Conservation (phyloP, 2,888 invertebrate species). For the Cephus spinipes region DNA sequence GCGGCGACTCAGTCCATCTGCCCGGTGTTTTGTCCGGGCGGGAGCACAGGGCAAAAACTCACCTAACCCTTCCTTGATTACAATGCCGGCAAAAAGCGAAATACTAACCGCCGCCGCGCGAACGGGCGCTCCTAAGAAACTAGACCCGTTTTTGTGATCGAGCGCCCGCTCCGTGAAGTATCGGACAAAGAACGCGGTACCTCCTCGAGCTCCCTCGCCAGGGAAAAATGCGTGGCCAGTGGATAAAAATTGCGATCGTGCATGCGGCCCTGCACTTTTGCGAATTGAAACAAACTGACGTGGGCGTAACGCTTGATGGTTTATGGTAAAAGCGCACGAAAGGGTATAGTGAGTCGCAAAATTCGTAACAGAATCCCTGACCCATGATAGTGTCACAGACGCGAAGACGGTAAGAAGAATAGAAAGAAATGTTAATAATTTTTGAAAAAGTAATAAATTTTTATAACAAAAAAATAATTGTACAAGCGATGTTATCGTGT, state of each 20-base stretch:
- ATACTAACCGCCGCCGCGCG: slow-evolving; percentile 66
- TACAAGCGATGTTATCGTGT: background rate
- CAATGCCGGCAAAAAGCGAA: slow-evolving; percentile 67
- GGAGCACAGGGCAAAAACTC: slow-evolving; percentile 59
- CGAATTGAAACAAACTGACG: background rate
- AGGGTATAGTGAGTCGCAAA: background rate
- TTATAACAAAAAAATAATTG: background rate
- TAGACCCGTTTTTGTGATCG: slow-evolving; percentile 64
- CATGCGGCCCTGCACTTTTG: background rate
- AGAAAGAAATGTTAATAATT: background rate
- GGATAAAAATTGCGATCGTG: background rate
- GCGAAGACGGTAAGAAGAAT: background rate
- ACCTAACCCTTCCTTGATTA: slow-evolving; percentile 68
- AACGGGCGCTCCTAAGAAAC: slow-evolving; percentile 64
- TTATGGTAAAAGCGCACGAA: background rate
- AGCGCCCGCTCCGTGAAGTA: slow-evolving; percentile 54
- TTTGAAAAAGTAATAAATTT: background rate
- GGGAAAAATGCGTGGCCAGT: slow-evolving; percentile 7
- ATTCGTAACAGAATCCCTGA: background rate
- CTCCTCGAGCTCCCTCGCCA: slow-evolving; percentile 12
- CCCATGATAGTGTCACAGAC: background rate
- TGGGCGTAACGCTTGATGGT: background rate
- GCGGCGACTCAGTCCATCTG: slow-evolving; percentile 66
- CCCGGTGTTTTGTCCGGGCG: slow-evolving; percentile 60
- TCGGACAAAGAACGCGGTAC: slow-evolving; percentile 54